These are phyloP conservation scores for Scomber scombrus DNA, from an alignment of 2,113 vertebrate genomes.

Conservation along the genomic window DNA sequence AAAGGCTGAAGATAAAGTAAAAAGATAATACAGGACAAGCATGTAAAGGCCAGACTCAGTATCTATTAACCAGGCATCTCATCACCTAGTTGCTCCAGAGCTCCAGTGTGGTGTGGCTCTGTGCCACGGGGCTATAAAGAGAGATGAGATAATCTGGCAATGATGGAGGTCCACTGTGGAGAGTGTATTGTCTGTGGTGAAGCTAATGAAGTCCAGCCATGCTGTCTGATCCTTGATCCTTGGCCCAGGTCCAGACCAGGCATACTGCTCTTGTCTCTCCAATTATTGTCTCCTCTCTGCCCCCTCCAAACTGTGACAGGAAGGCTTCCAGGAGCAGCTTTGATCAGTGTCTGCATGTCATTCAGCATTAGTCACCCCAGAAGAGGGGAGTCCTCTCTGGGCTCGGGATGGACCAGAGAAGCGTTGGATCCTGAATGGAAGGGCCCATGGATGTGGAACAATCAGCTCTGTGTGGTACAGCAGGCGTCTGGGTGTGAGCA, in stretches of 20 bases:
- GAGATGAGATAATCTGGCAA: constrained; percentile 79
- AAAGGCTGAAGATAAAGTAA: constrained; percentile 3
- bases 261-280: constrained; percentile 78
- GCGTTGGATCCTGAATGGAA: constrained; percentile 61
- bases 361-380: constrained; percentile 79
- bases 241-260: constrained; percentile 72
- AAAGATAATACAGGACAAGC: constrained; percentile 20
- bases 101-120: constrained; percentile 62
- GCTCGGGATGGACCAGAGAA: constrained; percentile 63
- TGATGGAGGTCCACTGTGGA: constrained; percentile 72
- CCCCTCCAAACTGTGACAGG: constrained; percentile 69
- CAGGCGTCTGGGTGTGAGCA: constrained; percentile 73
- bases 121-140: constrained; percentile 66
- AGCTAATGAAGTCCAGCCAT: constrained; percentile 80
- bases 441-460: constrained; percentile 68
- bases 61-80: constrained; percentile 50
- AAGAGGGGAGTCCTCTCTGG: constrained; percentile 63
- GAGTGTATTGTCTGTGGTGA: constrained; percentile 76
- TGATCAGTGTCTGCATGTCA: constrained; percentile 82
- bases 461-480: constrained; percentile 76
- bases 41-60: constrained; percentile 29
- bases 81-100: constrained; percentile 53
- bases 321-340: constrained; percentile 78
- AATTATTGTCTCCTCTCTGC: constrained; percentile 71
- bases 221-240: constrained; percentile 78